These are phyloP conservation scores for Philaethria dido DNA, from an alignment of 2,888 invertebrate species.

Conservation along the genomic window DNA sequence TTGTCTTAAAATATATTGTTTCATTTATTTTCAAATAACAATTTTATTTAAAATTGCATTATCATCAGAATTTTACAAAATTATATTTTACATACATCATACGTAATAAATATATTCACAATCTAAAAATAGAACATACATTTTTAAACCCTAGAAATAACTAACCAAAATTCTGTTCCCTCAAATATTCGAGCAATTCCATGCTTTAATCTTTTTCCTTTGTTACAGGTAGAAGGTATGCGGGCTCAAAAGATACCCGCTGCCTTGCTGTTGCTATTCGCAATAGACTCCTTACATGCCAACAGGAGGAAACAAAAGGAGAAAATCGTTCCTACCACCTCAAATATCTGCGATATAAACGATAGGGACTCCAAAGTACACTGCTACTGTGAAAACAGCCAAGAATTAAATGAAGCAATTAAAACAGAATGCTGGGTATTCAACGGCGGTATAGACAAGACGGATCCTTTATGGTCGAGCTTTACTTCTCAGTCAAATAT, in stretches of 20 bases:
- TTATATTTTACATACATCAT: background rate
- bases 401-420: constrained; percentile 83
- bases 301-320: constrained; percentile 77
- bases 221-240: constrained; percentile 80
- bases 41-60: too few relatives aligned
- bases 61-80: too few relatives aligned
- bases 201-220: constrained; percentile 45
- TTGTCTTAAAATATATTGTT: too few relatives aligned
- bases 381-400: constrained; percentile 87
- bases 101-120: background rate
- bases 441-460: constrained; percentile 86
- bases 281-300: constrained; percentile 76
- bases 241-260: constrained; percentile 79
- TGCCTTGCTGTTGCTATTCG: constrained; percentile 79
- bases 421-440: constrained; percentile 92
- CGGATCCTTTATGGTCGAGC: constrained; percentile 88
- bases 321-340: constrained; percentile 60
- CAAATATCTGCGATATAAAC: constrained; percentile 84
- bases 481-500: constrained; percentile 89
- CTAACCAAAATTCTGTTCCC: background rate
- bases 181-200: constrained; percentile 12
- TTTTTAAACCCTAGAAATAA: background rate
- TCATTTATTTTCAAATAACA: too few relatives aligned
- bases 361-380: constrained; percentile 83
- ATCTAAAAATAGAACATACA: background rate